Evolutionary conservation across 37 sponge, comb jelly and placozoan genomes (phyloP).

Genomic region (Theonella swinhoei): DNA sequence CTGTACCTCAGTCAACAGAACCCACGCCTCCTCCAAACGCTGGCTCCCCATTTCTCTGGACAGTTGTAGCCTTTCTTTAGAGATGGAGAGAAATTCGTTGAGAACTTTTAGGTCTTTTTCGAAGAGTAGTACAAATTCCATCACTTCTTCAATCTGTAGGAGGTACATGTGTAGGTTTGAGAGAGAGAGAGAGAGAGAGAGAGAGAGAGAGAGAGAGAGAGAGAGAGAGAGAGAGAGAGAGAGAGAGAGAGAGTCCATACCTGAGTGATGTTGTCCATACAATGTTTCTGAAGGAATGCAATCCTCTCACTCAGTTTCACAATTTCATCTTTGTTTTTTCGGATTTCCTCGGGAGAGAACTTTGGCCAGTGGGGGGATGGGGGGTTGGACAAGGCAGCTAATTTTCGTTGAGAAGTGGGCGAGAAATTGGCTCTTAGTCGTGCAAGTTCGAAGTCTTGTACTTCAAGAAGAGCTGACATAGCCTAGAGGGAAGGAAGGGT

Average conservation of each 20-base stretch:
- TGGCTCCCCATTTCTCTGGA: neutral
- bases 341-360: conserved; percentile 3
- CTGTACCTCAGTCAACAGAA: neutral
- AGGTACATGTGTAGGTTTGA: too few species aligned
- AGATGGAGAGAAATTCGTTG: conserved; percentile 8
- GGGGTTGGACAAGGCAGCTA: neutral
- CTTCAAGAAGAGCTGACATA: conserved; percentile 34
- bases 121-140: conserved; percentile 37
- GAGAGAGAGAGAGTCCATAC: neutral
- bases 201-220: neutral
- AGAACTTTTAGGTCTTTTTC: conserved; percentile 30
- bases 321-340: conserved; percentile 15
- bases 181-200: neutral
- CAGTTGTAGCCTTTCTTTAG: neutral
- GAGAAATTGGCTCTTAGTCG: conserved; percentile 22
- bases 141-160: conserved; percentile 35
- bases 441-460: conserved; percentile 30
- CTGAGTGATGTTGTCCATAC: conserved; percentile 19
- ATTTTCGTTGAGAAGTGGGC: neutral
- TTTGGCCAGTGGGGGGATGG: neutral
- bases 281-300: conserved; percentile 10
- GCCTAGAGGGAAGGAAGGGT: conserved; percentile 32
- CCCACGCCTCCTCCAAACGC: neutral
- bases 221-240: neutral
- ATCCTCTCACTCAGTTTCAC: conserved; percentile 26